Evolutionary conservation across 2,888 invertebrate genomes (phyloP).

Genomic region (Platynereis dumerilii): DNA sequence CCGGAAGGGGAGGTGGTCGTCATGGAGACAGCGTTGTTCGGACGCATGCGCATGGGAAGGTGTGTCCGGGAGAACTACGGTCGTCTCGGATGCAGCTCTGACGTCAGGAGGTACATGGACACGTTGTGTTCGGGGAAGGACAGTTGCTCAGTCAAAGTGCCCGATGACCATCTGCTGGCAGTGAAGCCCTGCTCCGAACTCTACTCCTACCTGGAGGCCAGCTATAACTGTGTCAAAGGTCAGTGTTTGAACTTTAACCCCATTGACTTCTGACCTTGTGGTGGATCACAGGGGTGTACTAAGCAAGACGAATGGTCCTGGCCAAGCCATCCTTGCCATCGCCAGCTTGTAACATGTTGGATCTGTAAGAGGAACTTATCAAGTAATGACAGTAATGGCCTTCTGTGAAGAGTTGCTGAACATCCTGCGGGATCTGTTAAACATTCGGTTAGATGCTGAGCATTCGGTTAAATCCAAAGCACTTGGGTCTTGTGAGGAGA

Average conservation of each 20-base stretch:
- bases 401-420: no score
- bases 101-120: constrained; percentile 23
- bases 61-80: constrained; percentile 24
- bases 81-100: constrained; percentile 19
- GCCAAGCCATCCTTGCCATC: no score
- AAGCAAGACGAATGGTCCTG: no score
- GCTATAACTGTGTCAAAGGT: constrained; percentile 26
- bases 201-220: constrained; percentile 27
- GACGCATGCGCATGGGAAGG: constrained; percentile 23
- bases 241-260: neutral
- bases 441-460: no score
- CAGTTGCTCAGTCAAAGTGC: constrained; percentile 18
- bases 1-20: constrained; percentile 20
- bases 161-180: constrained; percentile 23
- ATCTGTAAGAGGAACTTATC: no score
- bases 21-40: constrained; percentile 23
- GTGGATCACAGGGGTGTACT: no score
- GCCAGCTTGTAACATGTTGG: no score
- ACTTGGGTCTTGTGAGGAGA: no score
- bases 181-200: constrained; percentile 26
- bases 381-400: no score
- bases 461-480: no score
- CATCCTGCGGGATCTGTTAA: no score
- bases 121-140: constrained; percentile 22
- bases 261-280: no score